These are phyloP conservation scores for Bombus waltoni DNA, from an alignment of 1,140 invertebrate genomes.

Conservation along the genomic window DNA sequence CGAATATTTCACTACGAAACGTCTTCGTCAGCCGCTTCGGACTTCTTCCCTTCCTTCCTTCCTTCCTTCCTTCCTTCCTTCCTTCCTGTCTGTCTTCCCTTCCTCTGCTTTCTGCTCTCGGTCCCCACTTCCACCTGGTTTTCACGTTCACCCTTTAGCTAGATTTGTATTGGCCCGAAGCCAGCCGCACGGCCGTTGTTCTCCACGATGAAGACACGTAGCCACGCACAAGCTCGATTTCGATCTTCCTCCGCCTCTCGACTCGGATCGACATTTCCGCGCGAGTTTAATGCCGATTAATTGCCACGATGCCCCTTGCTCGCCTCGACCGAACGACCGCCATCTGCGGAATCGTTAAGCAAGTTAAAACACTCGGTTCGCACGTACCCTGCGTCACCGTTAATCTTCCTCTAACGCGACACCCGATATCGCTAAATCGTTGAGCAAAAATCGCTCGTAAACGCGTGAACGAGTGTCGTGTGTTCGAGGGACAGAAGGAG, in stretches of 20 bases:
- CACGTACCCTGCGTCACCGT: too few species aligned
- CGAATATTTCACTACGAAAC: constrained; percentile 14
- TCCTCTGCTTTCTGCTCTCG: neutral
- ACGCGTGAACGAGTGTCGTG: neutral
- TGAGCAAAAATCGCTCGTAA: neutral
- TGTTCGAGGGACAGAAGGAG: neutral
- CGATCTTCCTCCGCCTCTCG: constrained; percentile 4
- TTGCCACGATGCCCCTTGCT: constrained; percentile 3
- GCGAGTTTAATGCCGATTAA: constrained; percentile 21
- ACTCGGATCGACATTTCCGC: constrained; percentile 32
- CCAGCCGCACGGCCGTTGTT: constrained; percentile 45
- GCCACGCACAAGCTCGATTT: constrained; percentile 35
- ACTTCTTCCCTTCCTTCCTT: neutral
- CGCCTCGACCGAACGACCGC: neutral
- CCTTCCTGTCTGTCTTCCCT: neutral
- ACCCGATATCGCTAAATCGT: too few species aligned
- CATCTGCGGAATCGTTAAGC: constrained; percentile 21
- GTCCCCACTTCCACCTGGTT: constrained; percentile 33
- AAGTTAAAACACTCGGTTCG: neutral
- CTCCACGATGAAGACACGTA: constrained; percentile 30
- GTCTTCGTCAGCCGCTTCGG: neutral
- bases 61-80: neutral
- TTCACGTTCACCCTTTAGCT: constrained; percentile 42
- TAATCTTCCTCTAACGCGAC: neutral
- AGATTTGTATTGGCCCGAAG: constrained; percentile 17